A percentile compares a stretch with the other conserved stretches of the same genome.
Evolutionary conservation across 2,888 invertebrate species (phyloP).

Genomic region (Tipula lateralis): DNA sequence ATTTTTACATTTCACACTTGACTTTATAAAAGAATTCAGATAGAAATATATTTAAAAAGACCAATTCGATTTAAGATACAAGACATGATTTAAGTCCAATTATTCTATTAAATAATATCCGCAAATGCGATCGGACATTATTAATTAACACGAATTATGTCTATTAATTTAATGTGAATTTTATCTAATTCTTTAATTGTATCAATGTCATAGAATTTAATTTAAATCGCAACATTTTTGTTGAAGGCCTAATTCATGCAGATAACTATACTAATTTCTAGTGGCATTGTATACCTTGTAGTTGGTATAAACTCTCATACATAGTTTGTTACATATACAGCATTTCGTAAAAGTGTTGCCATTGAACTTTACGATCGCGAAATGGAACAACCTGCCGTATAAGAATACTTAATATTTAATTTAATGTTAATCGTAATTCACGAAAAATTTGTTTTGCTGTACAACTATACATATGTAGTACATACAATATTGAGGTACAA

Average conservation of each 20-base stretch:
- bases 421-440: neutral
- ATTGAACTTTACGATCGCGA: neutral
- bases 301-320: neutral
- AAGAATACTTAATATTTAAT: neutral
- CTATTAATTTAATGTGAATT: neutral
- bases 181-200: neutral
- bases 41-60: neutral
- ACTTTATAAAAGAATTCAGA: neutral
- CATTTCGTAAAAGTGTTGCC: neutral
- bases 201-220: neutral
- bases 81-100: neutral
- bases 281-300: neutral
- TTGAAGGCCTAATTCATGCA: neutral
- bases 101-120: neutral
- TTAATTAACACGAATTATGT: neutral
- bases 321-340: too few species aligned
- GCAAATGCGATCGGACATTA: neutral
- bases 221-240: neutral
- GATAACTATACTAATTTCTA: neutral
- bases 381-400: neutral
- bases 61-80: neutral
- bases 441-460: neutral
- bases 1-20: neutral
- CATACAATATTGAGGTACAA: too few species aligned
- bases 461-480: too few species aligned